Evolutionary conservation across 2,113 vertebrate genomes (phyloP).

Genomic region (Acanthisitta chloris): DNA sequence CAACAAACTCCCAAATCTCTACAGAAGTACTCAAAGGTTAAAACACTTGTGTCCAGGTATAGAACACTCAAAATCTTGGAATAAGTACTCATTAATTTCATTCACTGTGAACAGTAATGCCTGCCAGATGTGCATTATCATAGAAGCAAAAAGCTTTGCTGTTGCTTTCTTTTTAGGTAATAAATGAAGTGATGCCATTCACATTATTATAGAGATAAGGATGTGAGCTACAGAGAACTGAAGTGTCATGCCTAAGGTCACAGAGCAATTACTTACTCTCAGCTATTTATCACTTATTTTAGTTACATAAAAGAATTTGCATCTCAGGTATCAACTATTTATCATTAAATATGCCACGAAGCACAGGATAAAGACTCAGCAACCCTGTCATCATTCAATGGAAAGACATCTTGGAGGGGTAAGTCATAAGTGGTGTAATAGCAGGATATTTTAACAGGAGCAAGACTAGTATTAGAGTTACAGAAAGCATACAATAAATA

Average conservation of each 20-base stretch:
- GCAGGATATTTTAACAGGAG: background rate
- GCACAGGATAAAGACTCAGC: background rate
- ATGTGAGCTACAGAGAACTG: background rate
- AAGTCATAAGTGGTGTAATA: background rate
- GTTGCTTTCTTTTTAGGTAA: background rate
- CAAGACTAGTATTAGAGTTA: background rate
- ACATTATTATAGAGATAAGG: background rate
- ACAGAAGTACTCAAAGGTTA: background rate
- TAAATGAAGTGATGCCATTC: background rate
- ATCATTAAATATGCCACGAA: background rate
- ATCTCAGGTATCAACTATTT: background rate
- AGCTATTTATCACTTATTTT: background rate
- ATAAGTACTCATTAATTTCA: background rate
- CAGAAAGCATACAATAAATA: background rate
- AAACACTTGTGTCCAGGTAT: background rate
- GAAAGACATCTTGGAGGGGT: background rate
- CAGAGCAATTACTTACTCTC: background rate
- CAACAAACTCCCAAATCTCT: background rate
- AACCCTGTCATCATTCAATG: background rate
- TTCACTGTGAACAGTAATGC: accelerated
- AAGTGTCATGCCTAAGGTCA: background rate
- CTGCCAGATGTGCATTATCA: background rate
- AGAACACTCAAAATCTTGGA: background rate
- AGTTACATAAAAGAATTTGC: background rate
- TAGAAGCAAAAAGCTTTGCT: background rate